Base-by-base conservation (phyloP, 2,888 invertebrate genomes). In the Brachyptera risi region DNA sequence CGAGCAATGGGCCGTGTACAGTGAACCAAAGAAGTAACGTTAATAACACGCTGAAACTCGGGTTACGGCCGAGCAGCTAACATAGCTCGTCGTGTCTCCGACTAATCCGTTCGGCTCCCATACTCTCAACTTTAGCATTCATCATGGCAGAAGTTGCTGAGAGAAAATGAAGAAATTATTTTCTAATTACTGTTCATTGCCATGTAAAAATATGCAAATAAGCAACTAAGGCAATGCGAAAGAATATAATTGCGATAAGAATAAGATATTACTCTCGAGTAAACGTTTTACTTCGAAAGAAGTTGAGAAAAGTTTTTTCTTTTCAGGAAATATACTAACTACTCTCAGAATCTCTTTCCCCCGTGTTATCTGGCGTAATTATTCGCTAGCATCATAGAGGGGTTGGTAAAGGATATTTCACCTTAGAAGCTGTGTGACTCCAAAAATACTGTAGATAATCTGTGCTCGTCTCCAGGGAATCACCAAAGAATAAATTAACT, bases 121-220 rank as follows among this genome's bases (percentile, higher is more conserved):
- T 40, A 24, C 23, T 21, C 57, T 9, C 57, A 37, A 37, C 49
- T 49, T 27, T 49, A 19, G 19, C 58, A 47, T 49, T 47, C 42
- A 24, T 59, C 49, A 54, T 35, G 19, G 24, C 23, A n/a, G 37
- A n/a, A 35, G 37, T 47, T n/a, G n/a, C n/a, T n/a, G n/a, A n/a
- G n/a, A n/a, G n/a, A 24, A 47, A 47, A 47, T 24, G 54, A 54
- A 49, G 59, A 58, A 64, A 65, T 64, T 64, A 64, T 61, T 63
- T 63, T 64, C 64, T 65, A 65, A 65, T 65, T 64, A 64, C 59
- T 60, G 58, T 64, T 61, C 65, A 58, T 64, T 64, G 62, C 63
- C 31, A 60, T 63, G 63, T 61, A 60, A 65, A 63, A 64, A 63
- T 64, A 63, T 65, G 65, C 64, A 65, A 65, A 65, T 64, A 58